Evolutionary conservation across 1,140 invertebrate species (phyloP), one percentile per base, ranked within the genome.

Genomic region (Zaprionus vittiger): DNA sequence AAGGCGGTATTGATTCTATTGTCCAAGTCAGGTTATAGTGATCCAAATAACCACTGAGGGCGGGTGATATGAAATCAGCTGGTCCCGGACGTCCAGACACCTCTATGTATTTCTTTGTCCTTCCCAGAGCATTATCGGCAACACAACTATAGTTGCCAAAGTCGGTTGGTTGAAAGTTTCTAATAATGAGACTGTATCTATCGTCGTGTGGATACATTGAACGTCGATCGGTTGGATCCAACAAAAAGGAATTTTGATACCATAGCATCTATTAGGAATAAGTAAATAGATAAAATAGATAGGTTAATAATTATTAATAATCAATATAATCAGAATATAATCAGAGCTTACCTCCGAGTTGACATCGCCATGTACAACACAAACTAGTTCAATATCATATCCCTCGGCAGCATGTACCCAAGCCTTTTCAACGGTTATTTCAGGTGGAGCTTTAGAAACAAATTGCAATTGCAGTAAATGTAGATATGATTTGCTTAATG

Each of bases 121-220:
- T 86, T 15, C 93, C 93, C 24, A 94, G 71, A 9, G 93, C 92
- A 82, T 94, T 94, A 41, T 94, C 93, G 26, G 93, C 93, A 9
- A 94, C 93, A 74, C 93, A 94, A 68, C 93, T 94, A 72, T 94
- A 94, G 74, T 95, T 95, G 17, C 94, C 95, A 89, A 95, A 95
- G 86, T 95, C 95, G 4, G 93, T 92, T n/a, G 91, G 91, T 63
- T 94, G 94, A 9, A 95, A 94, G 74, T 94, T 94, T 22, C 93
- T 92, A 14, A 95, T 94, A 59, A 93, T 94, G 2, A 95, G 90
- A 2, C 93, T 94, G 71, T 95, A 94, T 74, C 93, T 93, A 79
- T 94, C 94, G 37, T 94, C 94, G 22, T 93, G 82, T n/a, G 93
- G 93, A 74, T 94, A 93, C 93, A 95, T 94, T 4, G 93, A 92